These are phyloP conservation scores for Tadarida brasiliensis DNA, from an alignment of 2,797 vertebrate species.

Conservation along the genomic window DNA sequence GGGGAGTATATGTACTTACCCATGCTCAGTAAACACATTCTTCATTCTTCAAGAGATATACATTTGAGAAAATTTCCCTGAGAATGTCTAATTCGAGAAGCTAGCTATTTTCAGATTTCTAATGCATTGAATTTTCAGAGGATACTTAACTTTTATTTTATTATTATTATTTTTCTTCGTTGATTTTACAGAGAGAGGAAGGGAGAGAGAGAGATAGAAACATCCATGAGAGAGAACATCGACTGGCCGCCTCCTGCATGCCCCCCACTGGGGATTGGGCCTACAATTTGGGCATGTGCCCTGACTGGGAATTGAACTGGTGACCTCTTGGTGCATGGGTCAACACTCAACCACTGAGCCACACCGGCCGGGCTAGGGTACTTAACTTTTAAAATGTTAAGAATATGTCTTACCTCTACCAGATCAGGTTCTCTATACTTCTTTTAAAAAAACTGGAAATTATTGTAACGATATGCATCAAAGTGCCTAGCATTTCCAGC, in stretches of 20 bases:
- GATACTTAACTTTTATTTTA: neutral
- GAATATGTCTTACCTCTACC: neutral
- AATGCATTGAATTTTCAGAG: constrained; percentile 1
- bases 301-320: too few relatives aligned
- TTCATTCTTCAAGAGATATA: neutral
- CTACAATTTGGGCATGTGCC: too few relatives aligned
- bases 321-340: too few relatives aligned
- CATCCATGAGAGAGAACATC: too few relatives aligned
- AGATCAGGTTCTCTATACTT: neutral
- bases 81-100: neutral
- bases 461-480: neutral
- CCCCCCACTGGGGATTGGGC: too few relatives aligned
- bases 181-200: too few relatives aligned
- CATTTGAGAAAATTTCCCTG: neutral
- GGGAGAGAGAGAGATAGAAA: too few relatives aligned
- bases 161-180: too few relatives aligned
- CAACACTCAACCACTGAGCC: too few relatives aligned
- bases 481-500: neutral
- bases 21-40: neutral
- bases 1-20: neutral
- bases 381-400: constrained; percentile 35
- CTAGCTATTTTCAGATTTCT: constrained; percentile 4
- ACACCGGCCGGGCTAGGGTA: neutral
- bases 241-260: too few relatives aligned
- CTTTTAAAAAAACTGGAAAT: neutral